phyloP scores from a whole-genome alignment of 2,888 invertebrate species.

The Drosophila cyrtoloma region DNA sequence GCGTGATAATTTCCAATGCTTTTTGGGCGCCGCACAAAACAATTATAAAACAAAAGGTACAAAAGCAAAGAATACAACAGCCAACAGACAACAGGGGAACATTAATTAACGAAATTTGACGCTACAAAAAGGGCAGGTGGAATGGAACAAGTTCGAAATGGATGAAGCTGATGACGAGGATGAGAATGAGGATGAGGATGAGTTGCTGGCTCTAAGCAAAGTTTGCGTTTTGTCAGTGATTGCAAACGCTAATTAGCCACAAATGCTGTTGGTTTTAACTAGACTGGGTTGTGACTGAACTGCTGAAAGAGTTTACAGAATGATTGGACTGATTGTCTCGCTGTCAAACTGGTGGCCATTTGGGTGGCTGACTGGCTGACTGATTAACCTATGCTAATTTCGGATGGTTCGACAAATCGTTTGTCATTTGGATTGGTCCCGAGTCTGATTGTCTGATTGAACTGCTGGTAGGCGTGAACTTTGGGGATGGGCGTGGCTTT shows the following conservation, averaged over 20 bases:
- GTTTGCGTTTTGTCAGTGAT: slow-evolving; percentile 48
- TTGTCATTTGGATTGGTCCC: slow-evolving; percentile 38
- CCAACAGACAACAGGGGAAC: slow-evolving; percentile 14
- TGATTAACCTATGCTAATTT: slow-evolving; percentile 72
- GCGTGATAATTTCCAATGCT: slow-evolving; percentile 49
- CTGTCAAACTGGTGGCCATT: neutral
- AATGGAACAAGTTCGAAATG: neutral
- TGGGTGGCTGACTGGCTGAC: slow-evolving; percentile 19
- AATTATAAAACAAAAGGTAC: slow-evolving; percentile 25
- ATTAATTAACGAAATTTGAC: slow-evolving; percentile 58
- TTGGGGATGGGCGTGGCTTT: slow-evolving; percentile 4
- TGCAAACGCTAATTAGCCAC: slow-evolving; percentile 57
- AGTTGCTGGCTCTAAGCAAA: slow-evolving; percentile 4
- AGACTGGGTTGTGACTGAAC: neutral
- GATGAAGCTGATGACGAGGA: slow-evolving; percentile 1
- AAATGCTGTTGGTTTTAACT: slow-evolving; percentile 33
- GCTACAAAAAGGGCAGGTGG: slow-evolving; percentile 15
- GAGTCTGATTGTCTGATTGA: slow-evolving; percentile 37
- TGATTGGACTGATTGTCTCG: slow-evolving; percentile 6
- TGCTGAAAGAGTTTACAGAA: slow-evolving; percentile 26
- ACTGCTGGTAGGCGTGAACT: slow-evolving; percentile 12
- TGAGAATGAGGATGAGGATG: neutral
- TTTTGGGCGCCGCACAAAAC: neutral
- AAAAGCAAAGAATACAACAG: slow-evolving; percentile 3
- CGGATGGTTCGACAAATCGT: slow-evolving; percentile 23